These are phyloP conservation scores for Synergus laeviventris DNA, from an alignment of 2,888 invertebrate species.

Conservation along the genomic window DNA sequence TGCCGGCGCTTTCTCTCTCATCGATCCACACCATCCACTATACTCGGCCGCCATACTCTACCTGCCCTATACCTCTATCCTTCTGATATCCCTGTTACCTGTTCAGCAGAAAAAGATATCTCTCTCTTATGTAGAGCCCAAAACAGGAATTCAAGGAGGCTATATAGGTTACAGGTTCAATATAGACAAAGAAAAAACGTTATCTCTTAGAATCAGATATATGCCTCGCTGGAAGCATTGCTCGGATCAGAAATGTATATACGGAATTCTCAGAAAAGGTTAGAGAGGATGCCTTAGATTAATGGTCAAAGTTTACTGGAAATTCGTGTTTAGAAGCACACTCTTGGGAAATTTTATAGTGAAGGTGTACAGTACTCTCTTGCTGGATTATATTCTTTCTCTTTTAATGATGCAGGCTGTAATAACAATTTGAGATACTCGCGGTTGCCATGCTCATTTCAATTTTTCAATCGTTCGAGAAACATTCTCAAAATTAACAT, in stretches of 20 bases:
- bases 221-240: background rate
- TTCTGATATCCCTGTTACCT: conserved; percentile 49
- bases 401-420: background rate
- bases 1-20: conserved; percentile 55
- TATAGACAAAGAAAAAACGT: background rate
- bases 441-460: no score
- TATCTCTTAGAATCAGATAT: conserved; percentile 9
- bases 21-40: conserved; percentile 53
- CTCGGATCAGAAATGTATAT: background rate
- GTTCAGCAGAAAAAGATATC: background rate
- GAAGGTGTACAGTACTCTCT: background rate
- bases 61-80: conserved; percentile 43
- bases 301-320: conserved; percentile 29
- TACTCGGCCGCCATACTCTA: conserved; percentile 54
- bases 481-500: no score
- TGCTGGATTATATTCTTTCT: conserved; percentile 13
- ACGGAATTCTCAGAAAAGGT: conserved; percentile 7
- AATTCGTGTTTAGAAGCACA: conserved; percentile 31
- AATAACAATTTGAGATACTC: no score
- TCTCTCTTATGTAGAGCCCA: background rate
- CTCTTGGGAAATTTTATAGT: conserved; percentile 36
- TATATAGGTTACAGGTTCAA: conserved; percentile 9
- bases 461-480: no score
- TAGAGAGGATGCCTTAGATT: conserved; percentile 28
- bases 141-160: background rate